Conservation (phyloP, 1,140 invertebrate genomes). For the Bradysia coprophila region DNA sequence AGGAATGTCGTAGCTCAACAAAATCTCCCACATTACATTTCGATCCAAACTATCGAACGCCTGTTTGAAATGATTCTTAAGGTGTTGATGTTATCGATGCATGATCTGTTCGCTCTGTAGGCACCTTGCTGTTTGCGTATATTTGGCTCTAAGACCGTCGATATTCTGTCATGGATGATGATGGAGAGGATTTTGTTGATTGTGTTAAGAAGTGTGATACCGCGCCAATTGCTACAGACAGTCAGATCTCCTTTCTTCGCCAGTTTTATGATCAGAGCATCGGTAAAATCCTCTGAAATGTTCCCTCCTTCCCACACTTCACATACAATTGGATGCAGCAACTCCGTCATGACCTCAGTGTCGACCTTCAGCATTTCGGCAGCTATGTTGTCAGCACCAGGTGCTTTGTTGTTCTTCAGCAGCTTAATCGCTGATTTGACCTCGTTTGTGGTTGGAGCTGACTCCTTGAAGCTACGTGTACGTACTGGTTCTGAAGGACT, state of each 20-base stretch:
- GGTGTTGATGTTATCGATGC: background rate
- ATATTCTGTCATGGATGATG: conserved; percentile 5
- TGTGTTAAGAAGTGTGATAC: conserved; percentile 6
- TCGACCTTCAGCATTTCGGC: background rate
- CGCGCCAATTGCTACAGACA: conserved; percentile 6
- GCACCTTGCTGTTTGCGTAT: background rate
- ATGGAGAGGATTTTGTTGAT: conserved; percentile 7
- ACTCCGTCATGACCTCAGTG: background rate
- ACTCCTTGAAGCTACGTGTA: background rate
- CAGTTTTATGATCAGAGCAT: conserved; percentile 7
- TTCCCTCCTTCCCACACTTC: background rate
- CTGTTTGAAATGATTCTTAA: background rate
- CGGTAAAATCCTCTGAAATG: too few species aligned
- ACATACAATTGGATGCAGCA: background rate
- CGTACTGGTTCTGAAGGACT: background rate
- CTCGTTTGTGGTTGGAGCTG: background rate
- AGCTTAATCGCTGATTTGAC: background rate
- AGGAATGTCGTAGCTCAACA: too few species aligned
- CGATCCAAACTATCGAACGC: background rate
- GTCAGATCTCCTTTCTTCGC: conserved; percentile 10
- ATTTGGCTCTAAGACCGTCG: background rate
- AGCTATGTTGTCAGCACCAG: background rate
- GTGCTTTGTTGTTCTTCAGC: background rate
- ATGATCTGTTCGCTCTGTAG: background rate
- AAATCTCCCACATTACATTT: background rate